These are phyloP conservation scores for Drosophila rhopaloa DNA, from an alignment of 1,140 invertebrate species.

Conservation along the genomic window DNA sequence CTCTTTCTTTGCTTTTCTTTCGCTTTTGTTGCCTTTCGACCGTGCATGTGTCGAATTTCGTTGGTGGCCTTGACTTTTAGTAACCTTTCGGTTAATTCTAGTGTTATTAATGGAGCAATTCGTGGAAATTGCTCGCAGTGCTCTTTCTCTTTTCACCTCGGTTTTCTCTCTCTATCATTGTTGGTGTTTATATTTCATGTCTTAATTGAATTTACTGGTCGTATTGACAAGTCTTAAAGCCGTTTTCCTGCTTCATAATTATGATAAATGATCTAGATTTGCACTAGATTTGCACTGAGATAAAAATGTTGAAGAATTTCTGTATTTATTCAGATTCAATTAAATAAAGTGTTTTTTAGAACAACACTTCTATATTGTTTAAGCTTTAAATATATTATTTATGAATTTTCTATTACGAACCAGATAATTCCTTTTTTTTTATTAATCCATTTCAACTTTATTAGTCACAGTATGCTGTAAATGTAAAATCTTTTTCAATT, in stretches of 20 bases:
- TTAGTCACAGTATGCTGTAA: too few relatives aligned
- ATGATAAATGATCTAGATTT: constrained; percentile 66
- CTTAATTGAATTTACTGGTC: constrained; percentile 66
- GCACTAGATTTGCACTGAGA: constrained; percentile 5
- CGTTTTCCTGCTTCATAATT: constrained; percentile 28
- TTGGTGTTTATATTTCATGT: constrained; percentile 25
- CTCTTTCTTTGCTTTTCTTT: constrained; percentile 20
- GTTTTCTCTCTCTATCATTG: neutral
- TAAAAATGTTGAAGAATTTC: neutral
- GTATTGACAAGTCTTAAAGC: constrained; percentile 43
- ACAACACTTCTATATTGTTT: too few relatives aligned
- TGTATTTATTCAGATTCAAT: too few relatives aligned
- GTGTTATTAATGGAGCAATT: constrained; percentile 77
- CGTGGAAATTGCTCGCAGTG: constrained; percentile 50
- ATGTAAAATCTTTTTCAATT: too few relatives aligned
- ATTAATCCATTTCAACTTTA: too few relatives aligned
- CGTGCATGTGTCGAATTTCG: constrained; percentile 68
- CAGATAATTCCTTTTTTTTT: too few relatives aligned
- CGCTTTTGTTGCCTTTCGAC: neutral
- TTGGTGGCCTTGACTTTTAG: constrained; percentile 76
- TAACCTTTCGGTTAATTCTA: constrained; percentile 80
- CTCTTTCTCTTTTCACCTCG: constrained; percentile 3
- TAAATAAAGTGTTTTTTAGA: neutral
- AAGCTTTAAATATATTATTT: too few relatives aligned
- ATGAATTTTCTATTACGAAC: too few relatives aligned